Percentiles rank a stretch among this genome's conserved stretches.
Evolutionary conservation across 2,113 vertebrate genomes (phyloP).

Genomic region (Hyaena hyaena): DNA sequence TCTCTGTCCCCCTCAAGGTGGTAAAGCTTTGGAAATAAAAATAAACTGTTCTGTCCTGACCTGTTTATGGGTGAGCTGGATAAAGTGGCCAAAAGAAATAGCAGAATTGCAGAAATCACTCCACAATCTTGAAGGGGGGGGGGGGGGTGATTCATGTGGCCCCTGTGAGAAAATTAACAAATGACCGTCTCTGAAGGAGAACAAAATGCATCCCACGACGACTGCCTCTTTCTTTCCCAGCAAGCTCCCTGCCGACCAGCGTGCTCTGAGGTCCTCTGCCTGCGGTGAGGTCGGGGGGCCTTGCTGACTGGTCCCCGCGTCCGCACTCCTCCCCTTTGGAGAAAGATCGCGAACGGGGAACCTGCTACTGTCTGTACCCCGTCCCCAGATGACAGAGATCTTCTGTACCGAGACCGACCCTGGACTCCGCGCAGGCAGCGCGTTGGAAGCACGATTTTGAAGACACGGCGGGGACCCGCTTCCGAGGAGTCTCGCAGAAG

Average conservation of each 20-base stretch:
- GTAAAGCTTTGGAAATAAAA: background rate
- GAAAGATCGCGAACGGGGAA: background rate
- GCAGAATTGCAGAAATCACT: background rate
- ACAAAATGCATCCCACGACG: background rate
- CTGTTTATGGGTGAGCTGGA: background rate
- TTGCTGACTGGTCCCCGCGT: background rate
- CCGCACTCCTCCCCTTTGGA: background rate
- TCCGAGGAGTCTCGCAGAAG: background rate
- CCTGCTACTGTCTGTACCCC: background rate
- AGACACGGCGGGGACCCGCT: background rate
- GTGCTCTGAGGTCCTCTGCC: background rate
- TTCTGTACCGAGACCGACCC: background rate
- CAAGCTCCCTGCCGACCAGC: background rate
- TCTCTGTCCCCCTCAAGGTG: background rate
- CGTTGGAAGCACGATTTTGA: background rate
- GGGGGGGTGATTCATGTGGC: background rate
- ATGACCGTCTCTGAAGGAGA: background rate
- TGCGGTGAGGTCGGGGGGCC: background rate
- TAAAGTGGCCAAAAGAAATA: background rate
- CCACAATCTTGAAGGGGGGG: background rate
- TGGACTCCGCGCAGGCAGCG: background rate
- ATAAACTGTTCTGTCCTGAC: background rate
- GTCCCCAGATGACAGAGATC: background rate
- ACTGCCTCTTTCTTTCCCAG: background rate
- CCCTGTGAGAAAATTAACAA: background rate